Evolutionary conservation across 1,140 invertebrate genomes (phyloP).

Genomic region (Drosophila sturtevanti): DNA sequence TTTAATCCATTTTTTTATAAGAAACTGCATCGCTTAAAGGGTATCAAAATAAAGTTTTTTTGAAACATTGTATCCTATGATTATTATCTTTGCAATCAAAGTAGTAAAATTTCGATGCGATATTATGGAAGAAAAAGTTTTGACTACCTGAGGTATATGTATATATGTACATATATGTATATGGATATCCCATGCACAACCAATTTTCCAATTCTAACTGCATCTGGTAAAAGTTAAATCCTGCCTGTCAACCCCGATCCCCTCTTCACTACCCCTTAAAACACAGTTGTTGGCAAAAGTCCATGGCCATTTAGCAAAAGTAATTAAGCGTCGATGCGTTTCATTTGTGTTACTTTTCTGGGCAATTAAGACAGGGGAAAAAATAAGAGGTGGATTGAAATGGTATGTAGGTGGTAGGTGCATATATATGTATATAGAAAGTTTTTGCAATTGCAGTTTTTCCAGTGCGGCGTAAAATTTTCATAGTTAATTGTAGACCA

Average conservation of each 20-base stretch:
- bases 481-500: constrained; percentile 65
- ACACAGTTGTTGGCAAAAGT: constrained; percentile 18
- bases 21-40: not conserved
- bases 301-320: constrained; percentile 70
- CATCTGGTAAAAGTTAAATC: not conserved
- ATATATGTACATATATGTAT: too few species aligned
- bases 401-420: not conserved
- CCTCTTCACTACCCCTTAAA: not conserved
- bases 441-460: constrained; percentile 35
- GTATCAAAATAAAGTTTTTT: not conserved
- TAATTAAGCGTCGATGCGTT: constrained; percentile 78
- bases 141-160: too few species aligned
- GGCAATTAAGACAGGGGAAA: constrained; percentile 65
- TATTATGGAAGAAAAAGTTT: not conserved
- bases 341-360: constrained; percentile 79
- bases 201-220: not conserved
- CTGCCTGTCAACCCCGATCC: too few species aligned
- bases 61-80: too few species aligned
- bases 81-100: constrained; percentile 7
- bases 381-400: constrained; percentile 11
- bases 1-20: too few species aligned
- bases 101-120: not conserved
- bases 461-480: constrained; percentile 62
- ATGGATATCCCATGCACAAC: not conserved
- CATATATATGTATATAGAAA: constrained; percentile 39